Evolutionary conservation across 2,113 vertebrate genomes (phyloP).

Genomic region (Enhydra lutris): DNA sequence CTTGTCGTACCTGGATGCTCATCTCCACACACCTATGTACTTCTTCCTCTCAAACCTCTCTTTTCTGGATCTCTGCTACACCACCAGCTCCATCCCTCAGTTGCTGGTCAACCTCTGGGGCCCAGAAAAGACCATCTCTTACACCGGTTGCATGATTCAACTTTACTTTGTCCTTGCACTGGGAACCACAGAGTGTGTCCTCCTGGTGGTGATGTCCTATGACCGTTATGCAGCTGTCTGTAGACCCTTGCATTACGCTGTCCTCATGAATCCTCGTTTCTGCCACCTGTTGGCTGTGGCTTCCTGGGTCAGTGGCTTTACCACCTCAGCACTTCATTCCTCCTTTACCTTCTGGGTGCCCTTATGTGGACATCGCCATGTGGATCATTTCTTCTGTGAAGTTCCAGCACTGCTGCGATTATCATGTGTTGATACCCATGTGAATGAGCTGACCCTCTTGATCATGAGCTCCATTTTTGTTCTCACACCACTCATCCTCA

Average conservation of each 20-base stretch:
- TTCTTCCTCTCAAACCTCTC: constrained; percentile 35
- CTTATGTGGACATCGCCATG: background rate
- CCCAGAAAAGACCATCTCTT: constrained; percentile 14
- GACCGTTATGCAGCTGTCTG: constrained; percentile 41
- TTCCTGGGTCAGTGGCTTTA: constrained; percentile 29
- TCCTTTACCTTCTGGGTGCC: background rate
- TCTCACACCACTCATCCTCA: background rate
- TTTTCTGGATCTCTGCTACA: constrained; percentile 37
- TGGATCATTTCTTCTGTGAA: background rate
- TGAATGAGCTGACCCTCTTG: background rate
- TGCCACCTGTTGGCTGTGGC: background rate
- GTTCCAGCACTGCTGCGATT: constrained; percentile 37
- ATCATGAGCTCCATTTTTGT: background rate
- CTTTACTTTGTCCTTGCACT: constrained; percentile 36
- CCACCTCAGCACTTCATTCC: constrained; percentile 43
- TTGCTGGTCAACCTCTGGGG: constrained; percentile 41
- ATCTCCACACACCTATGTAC: constrained; percentile 41
- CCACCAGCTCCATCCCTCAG: constrained; percentile 41
- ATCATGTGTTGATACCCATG: background rate
- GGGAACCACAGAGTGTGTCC: constrained; percentile 51
- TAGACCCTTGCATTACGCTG: constrained; percentile 33
- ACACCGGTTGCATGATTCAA: background rate
- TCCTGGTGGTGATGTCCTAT: constrained; percentile 53
- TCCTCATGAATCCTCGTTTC: constrained; percentile 34
- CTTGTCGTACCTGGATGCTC: background rate